phyloP scores from a whole-genome alignment of 2,888 invertebrate species.

The Heliconius ismenius region DNA sequence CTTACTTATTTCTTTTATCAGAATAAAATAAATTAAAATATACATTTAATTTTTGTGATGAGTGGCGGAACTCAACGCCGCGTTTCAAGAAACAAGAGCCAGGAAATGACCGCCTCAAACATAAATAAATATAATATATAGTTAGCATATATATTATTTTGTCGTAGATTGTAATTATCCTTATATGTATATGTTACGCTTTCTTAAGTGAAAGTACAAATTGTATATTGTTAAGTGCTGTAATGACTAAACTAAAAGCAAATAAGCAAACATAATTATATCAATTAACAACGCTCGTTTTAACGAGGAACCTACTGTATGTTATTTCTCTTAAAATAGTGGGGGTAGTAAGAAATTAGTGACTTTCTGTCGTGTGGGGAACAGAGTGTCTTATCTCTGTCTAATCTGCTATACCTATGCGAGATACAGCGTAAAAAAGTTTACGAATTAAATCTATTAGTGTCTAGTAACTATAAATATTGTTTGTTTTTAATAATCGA shows the following conservation, averaged over 20 bases:
- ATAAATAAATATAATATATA: not conserved
- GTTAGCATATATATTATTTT: not conserved
- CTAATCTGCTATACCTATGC: no score
- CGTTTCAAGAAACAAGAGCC: no score
- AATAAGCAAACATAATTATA: not conserved
- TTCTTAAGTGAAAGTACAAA: slow-evolving; percentile 4
- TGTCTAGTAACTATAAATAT: not conserved
- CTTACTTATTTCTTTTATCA: not conserved
- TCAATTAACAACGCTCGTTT: not conserved
- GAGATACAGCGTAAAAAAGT: no score
- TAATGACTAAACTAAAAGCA: not conserved
- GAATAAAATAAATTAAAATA: no score
- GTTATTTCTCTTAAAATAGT: not conserved
- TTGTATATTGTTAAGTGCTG: not conserved
- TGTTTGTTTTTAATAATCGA: not conserved
- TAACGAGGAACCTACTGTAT: no score
- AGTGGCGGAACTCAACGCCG: no score
- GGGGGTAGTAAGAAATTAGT: not conserved
- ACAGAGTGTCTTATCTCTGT: no score
- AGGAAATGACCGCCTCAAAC: no score
- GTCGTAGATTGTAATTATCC: not conserved
- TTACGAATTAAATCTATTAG: not conserved
- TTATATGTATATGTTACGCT: not conserved
- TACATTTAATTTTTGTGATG: no score
- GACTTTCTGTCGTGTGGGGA: not conserved